Evolutionary conservation across 2,113 vertebrate species (phyloP), one percentile per base, ranked within the genome.

Genomic region (Oostethus manadensis): DNA sequence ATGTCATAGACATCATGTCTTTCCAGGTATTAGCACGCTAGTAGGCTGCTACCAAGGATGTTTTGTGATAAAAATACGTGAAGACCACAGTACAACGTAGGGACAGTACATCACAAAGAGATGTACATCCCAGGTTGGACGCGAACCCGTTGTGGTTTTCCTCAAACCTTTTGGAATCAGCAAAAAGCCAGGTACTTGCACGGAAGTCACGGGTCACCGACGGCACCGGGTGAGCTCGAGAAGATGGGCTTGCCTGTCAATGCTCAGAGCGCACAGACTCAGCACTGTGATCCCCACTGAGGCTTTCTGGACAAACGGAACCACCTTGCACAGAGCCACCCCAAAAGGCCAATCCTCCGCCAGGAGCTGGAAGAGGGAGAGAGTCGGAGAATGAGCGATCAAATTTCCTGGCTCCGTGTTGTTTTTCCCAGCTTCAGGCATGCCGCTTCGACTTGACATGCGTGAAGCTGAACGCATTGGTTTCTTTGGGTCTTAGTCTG

Each of bases 281-380:
- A 98, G 74, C 78, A 98, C 95, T 13, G 95, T 98, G 83, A 99
- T 98, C 35, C 97, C 97, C 77, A 98, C 94, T 0, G 95, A 98
- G 1, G 94, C 89, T 64, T 99, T 99, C 73, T 99, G 97, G 73
- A 99, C 90, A 83, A 98, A 99, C n/a, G 96, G 97, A 49, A 99
- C 92, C 66, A 98, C 65, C 84, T 99, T 99, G 77, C 97, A 99
- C 81, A 98, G 84, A 79, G 91, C 90, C 0, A 90, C 91, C 49
- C 97, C 97, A 6, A 99, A 98, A 0, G 96, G 95, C 97, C 97
- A 99, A 76, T 94, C 93, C 68, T 92, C 86, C 0, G 94, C 94
- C 9, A 96, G 89, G 1, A 99, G 89, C 97, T 99, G 83, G 17
- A 11, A 26, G 23, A 21, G 17, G 22, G 56, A 57, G 45, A 73